These are phyloP conservation scores for Chamaetylas fuelleborni DNA, from an alignment of 2,113 vertebrate genomes.

Conservation along the genomic window DNA sequence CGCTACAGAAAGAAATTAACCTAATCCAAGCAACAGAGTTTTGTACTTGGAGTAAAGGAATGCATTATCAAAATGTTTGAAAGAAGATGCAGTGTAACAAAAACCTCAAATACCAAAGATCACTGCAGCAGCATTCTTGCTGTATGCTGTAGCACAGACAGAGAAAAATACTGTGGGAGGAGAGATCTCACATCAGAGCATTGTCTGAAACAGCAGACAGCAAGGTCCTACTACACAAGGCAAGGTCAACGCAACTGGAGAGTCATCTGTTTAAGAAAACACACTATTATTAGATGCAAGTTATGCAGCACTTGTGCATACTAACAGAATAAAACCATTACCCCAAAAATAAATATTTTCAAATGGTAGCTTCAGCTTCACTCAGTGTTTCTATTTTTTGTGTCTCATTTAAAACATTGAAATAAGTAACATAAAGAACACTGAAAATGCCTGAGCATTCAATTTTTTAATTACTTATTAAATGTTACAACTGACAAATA, in stretches of 20 bases:
- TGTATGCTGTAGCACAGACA: conserved; percentile 24
- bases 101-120: conserved; percentile 50
- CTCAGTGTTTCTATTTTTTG: background rate
- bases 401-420: background rate
- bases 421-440: background rate
- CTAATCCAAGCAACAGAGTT: conserved; percentile 1
- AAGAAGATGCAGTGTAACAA: conserved; percentile 33
- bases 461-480: background rate
- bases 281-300: conserved; percentile 69
- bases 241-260: conserved; percentile 62
- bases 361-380: background rate
- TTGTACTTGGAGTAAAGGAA: conserved; percentile 30
- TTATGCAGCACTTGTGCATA: conserved; percentile 66
- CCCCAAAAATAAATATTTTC: conserved; percentile 46
- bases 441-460: background rate
- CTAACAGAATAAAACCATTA: conserved; percentile 45
- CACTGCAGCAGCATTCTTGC: conserved; percentile 28
- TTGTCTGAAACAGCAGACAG: conserved; percentile 61
- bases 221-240: conserved; percentile 42
- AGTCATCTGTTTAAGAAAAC: conserved; percentile 66
- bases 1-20: background rate
- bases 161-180: conserved; percentile 40
- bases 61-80: conserved; percentile 6
- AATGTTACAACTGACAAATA: background rate
- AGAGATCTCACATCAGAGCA: conserved; percentile 30